phyloP scores from a whole-genome alignment of 2,113 vertebrate genomes.

The Turdus rufiventris region DNA sequence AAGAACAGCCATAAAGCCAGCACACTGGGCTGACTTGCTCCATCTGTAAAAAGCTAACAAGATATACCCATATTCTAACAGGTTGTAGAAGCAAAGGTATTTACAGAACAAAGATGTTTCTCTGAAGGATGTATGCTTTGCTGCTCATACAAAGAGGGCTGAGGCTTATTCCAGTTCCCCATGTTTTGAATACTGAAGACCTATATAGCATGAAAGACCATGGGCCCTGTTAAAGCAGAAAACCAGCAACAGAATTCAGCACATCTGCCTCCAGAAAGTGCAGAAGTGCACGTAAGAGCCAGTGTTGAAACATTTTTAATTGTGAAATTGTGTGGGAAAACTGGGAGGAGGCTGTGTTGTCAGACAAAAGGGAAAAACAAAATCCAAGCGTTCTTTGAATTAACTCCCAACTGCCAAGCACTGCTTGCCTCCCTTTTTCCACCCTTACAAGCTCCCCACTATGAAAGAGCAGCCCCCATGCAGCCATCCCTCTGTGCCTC shows the following conservation, averaged over 20 bases:
- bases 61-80: background rate
- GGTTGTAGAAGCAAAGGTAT: background rate
- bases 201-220: background rate
- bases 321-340: background rate
- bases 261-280: background rate
- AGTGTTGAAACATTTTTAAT: background rate
- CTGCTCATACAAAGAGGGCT: background rate
- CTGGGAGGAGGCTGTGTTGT: background rate
- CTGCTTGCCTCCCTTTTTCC: background rate
- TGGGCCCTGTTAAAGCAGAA: background rate
- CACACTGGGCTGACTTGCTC: background rate
- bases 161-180: background rate
- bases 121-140: background rate
- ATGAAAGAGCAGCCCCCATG: background rate
- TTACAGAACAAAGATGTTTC: background rate
- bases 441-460: background rate
- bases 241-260: background rate
- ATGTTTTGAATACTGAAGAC: background rate
- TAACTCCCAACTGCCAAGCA: conserved; percentile 2
- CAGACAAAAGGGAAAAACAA: background rate
- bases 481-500: background rate
- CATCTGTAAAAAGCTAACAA: background rate
- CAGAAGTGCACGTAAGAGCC: background rate
- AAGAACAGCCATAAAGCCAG: background rate
- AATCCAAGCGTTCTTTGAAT: background rate